phyloP scores from a whole-genome alignment of 2,113 vertebrate species.

The Seriola aureovittata region DNA sequence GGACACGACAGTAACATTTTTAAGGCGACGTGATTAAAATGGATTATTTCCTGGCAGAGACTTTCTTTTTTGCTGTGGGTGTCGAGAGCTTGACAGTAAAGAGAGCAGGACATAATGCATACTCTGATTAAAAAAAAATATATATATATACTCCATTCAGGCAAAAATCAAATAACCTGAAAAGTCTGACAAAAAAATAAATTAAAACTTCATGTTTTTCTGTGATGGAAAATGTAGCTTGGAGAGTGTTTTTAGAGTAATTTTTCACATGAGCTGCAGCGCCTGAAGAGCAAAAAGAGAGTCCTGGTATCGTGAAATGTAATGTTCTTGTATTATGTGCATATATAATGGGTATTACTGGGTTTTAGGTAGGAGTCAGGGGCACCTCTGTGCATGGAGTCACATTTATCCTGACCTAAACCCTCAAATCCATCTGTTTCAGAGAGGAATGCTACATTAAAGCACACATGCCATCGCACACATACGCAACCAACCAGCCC shows the following conservation, averaged over 20 bases:
- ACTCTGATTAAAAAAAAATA: background rate
- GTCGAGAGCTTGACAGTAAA: conserved; percentile 32
- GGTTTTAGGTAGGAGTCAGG: conserved; percentile 9
- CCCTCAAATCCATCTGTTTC: conserved; percentile 49
- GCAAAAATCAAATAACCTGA: conserved; percentile 1
- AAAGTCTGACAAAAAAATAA: conserved; percentile 12
- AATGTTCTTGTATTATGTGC: conserved; percentile 4
- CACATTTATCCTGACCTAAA: conserved; percentile 42
- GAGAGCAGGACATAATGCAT: conserved; percentile 1
- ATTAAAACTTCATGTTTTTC: conserved; percentile 24
- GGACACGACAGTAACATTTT: conserved; percentile 7
- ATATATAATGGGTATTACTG: background rate
- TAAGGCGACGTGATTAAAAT: conserved; percentile 21
- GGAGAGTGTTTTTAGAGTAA: background rate
- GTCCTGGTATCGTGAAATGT: background rate
- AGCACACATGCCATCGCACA: background rate
- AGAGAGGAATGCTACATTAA: background rate
- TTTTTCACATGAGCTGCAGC: background rate
- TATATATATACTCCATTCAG: background rate
- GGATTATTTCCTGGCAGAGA: conserved; percentile 8
- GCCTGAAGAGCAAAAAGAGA: background rate
- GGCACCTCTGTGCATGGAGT: conserved; percentile 25
- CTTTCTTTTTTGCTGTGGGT: conserved; percentile 10
- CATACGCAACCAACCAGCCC: background rate
- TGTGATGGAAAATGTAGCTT: conserved; percentile 5